Base-by-base conservation (phyloP, 2,113 vertebrate species). In the Corythaeola cristata region DNA sequence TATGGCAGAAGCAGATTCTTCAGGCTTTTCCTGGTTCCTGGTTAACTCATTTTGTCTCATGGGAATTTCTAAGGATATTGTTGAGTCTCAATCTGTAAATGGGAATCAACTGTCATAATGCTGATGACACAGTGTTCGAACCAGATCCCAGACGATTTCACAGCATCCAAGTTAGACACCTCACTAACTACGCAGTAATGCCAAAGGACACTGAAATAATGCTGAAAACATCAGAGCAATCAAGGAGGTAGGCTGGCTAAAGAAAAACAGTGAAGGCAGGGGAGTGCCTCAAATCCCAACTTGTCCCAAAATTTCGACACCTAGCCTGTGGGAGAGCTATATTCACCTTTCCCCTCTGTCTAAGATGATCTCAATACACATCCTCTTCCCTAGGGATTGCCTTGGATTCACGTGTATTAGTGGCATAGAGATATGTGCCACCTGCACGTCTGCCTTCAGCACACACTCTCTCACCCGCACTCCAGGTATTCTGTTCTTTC, bases 401-500 rank as follows among this genome's bases (percentile, higher is more conserved):
- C 33, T 77, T 85, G 22, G 26, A 52, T 78, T 76, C 59, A 41
- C 9, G n/a, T 50, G 35, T 63, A 1, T 50, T 68, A 45, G 53
- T 18, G 11, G 49, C n/a, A 37, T 4, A 67, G 39, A 45, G 39
- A 33, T 26, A 15, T 15, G 24, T n/a, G 53, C 37, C 27, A 67
- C 33, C 8, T 1, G 0, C 32, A 11, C 24, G 49, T 26, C 23
- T 83, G 27, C n/a, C 60, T 75, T 63, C 50, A 83, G 24, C 5
- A 8, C 13, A 15, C 11, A 2, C 11, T 19, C 0, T 15, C 39
- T 76, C 28, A 35, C 26, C 21, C 0, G 0, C 12, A 19, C 18
- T 59, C 50, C n/a, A 59, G 32, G 23, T 12, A 35, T 13, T 55
- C n/a, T 52, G 12, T 32, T 59, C 10, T 73, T 67, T 64, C 56